phyloP scores from a whole-genome alignment of 2,113 vertebrate genomes.

The Sturnus vulgaris region DNA sequence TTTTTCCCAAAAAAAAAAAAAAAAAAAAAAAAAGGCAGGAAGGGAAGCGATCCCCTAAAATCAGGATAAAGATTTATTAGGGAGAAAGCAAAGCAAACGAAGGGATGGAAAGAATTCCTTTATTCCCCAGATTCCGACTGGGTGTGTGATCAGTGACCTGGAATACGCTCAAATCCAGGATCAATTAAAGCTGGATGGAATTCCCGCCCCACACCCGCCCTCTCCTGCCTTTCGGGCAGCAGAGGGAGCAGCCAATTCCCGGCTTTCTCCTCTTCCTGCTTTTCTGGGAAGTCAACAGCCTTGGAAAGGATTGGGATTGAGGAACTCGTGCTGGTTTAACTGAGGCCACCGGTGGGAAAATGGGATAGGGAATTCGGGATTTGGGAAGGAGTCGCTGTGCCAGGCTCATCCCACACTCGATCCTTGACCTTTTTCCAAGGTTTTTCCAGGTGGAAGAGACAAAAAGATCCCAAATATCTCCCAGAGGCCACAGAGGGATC shows the following conservation, averaged over 20 bases:
- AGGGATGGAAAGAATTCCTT: slow-evolving; percentile 67
- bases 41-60: slow-evolving; percentile 57
- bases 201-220: neutral
- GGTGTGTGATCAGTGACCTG: slow-evolving; percentile 63
- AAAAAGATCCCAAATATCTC: neutral
- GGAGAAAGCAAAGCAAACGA: slow-evolving; percentile 64
- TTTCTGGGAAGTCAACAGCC: slow-evolving; percentile 17
- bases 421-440: neutral
- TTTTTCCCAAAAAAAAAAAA: neutral
- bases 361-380: neutral
- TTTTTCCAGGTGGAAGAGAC: neutral
- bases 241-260: neutral
- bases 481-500: neutral
- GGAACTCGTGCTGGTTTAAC: neutral
- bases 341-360: neutral
- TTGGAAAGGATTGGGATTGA: neutral
- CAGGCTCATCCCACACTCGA: neutral
- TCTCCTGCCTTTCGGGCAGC: neutral
- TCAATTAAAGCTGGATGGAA: slow-evolving; percentile 58
- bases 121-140: slow-evolving; percentile 48
- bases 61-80: slow-evolving; percentile 73
- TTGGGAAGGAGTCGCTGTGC: neutral
- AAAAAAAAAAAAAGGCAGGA: neutral
- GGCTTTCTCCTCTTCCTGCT: slow-evolving; percentile 8
- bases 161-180: slow-evolving; percentile 56